phyloP scores from a whole-genome alignment of 2,797 vertebrate species.

The Pangasius djambal region DNA sequence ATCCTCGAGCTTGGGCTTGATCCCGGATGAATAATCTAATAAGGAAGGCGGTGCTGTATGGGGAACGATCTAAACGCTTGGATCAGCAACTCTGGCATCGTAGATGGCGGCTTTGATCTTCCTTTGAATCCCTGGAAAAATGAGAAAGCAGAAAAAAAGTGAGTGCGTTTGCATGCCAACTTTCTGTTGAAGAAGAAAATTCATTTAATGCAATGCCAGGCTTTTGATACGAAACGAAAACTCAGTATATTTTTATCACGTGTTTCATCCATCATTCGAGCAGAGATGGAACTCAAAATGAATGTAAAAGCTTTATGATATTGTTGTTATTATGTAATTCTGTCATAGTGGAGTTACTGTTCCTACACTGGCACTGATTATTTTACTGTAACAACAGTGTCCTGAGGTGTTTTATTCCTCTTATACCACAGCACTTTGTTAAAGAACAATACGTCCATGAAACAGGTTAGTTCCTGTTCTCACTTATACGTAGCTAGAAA shows the following conservation, averaged over 20 bases:
- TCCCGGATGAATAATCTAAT: conserved; percentile 57
- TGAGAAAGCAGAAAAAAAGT: conserved; percentile 27
- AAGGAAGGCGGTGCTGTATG: conserved; percentile 44
- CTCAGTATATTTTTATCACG: conserved; percentile 8
- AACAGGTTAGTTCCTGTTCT: neutral
- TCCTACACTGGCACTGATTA: neutral
- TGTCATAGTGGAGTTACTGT: neutral
- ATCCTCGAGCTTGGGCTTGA: conserved; percentile 47
- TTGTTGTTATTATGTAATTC: neutral
- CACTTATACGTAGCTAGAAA: neutral
- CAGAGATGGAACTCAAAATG: neutral
- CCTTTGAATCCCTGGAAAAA: conserved; percentile 56
- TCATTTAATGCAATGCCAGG: conserved; percentile 36
- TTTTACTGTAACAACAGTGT: too few species aligned
- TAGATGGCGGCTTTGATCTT: conserved; percentile 57
- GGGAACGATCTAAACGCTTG: conserved; percentile 45
- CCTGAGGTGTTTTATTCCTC: neutral
- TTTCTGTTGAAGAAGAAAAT: conserved; percentile 46
- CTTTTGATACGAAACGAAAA: conserved; percentile 36
- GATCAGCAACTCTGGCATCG: conserved; percentile 58
- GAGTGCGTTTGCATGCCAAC: conserved; percentile 39
- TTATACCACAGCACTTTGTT: neutral
- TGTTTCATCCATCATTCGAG: conserved; percentile 11
- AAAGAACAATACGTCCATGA: neutral
- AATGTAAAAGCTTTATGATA: neutral